Evolutionary conservation across 2,113 vertebrate species (phyloP), one percentile per base, ranked within the genome.

Genomic region (Nannobrachium achirus): DNA sequence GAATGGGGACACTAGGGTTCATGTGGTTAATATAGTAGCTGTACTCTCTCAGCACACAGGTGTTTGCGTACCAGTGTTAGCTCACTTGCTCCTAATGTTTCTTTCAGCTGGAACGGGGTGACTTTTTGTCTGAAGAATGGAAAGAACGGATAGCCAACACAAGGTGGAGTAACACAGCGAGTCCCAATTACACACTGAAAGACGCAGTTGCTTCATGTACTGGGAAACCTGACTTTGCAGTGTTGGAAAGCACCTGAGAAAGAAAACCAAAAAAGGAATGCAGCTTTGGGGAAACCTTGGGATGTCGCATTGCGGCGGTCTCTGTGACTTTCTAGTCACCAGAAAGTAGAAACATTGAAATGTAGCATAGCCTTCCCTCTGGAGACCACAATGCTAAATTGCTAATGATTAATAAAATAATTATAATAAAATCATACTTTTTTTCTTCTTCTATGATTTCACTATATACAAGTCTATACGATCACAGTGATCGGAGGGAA

Each of bases 51-150:
- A 45, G n/a, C 33, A 40, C 14, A 9, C 1, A 6, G 25, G 40
- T 20, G 1, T 39, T 3, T 53, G 7, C 9, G 41, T 55, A 42
- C 3, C 45, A 19, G 56, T 61, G n/a, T 56, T n/a, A 8, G 2
- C 20, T 63, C 19, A 60, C 33, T 42, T 39, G 38, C 18, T 60
- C 25, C 48, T 66, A 14, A 75, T 71, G 18, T 50, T n/a, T 67
- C 3, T 83, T 87, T 19, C 79, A 99, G 98, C 94, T 99, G 93
- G 98, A 99, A 88, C 94, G 96, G 88, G 98, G 98, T 14, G 98
- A 99, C 69, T 99, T 99, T 90, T 94, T 99, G 69, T 98, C 97
- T 7, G 98, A 99, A 79, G 98, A 98, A 84, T 99, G 98, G 98
- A 94, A 94, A 70, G 97, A 99, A 60, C 95, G 96, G 69, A 99